Evolutionary conservation across 2,797 vertebrate genomes (phyloP).

Genomic region (Anas acuta): DNA sequence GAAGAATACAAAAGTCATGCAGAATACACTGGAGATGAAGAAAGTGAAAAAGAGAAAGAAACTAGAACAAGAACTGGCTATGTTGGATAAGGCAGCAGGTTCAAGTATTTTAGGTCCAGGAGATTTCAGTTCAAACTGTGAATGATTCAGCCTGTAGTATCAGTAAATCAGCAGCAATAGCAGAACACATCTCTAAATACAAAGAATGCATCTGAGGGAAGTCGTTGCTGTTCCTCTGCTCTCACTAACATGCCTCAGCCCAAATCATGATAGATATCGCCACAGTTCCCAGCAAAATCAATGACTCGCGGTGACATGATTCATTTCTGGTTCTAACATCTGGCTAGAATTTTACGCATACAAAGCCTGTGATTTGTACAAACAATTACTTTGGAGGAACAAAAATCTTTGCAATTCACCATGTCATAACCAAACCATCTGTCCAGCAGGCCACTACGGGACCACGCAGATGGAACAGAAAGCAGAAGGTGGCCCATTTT

Average conservation of each 20-base stretch:
- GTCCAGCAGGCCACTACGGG: slow-evolving; percentile 64
- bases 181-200: neutral
- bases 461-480: neutral
- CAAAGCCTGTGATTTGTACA: slow-evolving; percentile 76
- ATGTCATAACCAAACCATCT: slow-evolving; percentile 80
- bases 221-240: neutral
- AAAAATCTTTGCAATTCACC: slow-evolving; percentile 80
- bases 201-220: neutral
- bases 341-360: slow-evolving; percentile 77
- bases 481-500: slow-evolving; percentile 19
- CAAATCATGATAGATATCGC: neutral
- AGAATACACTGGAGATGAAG: neutral
- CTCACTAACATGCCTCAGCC: neutral
- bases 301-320: slow-evolving; percentile 60
- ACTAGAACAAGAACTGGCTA: neutral
- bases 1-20: neutral
- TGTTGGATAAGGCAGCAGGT: neutral
- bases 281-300: slow-evolving; percentile 60
- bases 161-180: neutral
- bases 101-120: neutral
- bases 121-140: neutral
- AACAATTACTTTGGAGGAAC: slow-evolving; percentile 78
- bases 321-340: slow-evolving; percentile 67
- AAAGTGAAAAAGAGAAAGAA: neutral
- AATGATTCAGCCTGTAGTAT: neutral